Conservation (phyloP, 2,888 invertebrate genomes). For the Ectemnius cavifrons region DNA sequence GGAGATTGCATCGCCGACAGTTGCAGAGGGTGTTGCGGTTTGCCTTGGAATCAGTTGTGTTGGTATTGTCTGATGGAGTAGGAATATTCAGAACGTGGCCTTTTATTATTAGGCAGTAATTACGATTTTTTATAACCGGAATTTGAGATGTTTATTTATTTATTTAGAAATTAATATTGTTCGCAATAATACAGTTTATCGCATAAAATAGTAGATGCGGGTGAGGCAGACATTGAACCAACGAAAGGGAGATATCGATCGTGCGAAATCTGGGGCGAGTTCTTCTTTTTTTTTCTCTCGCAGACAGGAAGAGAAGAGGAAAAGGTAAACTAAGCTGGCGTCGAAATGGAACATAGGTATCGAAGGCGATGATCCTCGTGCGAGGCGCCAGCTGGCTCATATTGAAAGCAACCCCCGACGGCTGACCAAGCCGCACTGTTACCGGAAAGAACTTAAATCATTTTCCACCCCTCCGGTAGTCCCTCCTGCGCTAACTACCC, state of each 20-base stretch:
- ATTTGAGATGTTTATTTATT: too few relatives aligned
- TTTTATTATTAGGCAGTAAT: too few relatives aligned
- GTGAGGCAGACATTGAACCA: too few relatives aligned
- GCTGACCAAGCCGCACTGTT: conserved; percentile 46
- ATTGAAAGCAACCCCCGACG: conserved; percentile 70
- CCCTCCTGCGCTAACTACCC: conserved; percentile 70
- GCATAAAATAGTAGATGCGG: too few relatives aligned
- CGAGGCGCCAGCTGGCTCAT: conserved; percentile 73
- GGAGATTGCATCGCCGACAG: too few relatives aligned
- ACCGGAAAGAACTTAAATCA: conserved; percentile 67
- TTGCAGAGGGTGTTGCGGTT: too few relatives aligned
- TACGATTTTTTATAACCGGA: too few relatives aligned
- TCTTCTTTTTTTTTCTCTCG: conserved; percentile 18
- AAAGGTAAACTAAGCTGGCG: conserved; percentile 57
- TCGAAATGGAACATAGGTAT: conserved; percentile 66
- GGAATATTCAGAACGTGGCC: too few relatives aligned
- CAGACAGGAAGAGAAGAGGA: conserved; percentile 41
- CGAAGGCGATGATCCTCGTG: conserved; percentile 69
- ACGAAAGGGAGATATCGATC: not conserved
- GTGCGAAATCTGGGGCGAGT: not conserved
- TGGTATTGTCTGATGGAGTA: too few relatives aligned
- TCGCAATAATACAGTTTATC: too few relatives aligned
- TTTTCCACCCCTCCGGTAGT: conserved; percentile 63
- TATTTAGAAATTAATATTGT: too few relatives aligned
- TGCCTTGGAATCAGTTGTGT: too few relatives aligned